These are phyloP conservation scores for Rhynchophorus ferrugineus DNA, from an alignment of 1,140 invertebrate genomes.

Conservation along the genomic window DNA sequence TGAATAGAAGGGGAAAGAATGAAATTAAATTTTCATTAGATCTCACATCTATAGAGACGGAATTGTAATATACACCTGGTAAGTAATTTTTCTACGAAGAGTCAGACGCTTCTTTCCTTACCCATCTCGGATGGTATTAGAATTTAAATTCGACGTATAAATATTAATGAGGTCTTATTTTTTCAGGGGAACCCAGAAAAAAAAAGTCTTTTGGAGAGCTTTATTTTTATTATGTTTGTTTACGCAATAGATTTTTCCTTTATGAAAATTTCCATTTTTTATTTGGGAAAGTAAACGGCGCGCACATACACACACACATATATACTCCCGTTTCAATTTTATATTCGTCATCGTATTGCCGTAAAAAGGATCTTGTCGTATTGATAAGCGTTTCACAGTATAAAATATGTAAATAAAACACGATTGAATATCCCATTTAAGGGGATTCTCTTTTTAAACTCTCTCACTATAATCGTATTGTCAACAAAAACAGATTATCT, in stretches of 20 bases:
- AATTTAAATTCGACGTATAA: conserved; percentile 17
- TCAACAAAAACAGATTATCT: too few relatives aligned
- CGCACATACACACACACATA: not conserved
- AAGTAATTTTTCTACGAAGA: not conserved
- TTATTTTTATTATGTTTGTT: conserved; percentile 15
- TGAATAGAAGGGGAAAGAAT: not conserved
- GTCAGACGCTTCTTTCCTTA: not conserved
- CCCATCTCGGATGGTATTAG: conserved; percentile 3
- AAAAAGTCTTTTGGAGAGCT: conserved; percentile 4
- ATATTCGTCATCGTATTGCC: not conserved
- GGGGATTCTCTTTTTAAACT: too few relatives aligned
- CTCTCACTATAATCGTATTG: too few relatives aligned
- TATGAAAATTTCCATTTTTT: conserved; percentile 15
- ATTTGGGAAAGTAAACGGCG: conserved; percentile 7
- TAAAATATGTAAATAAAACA: not conserved
- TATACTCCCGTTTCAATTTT: conserved; percentile 3
- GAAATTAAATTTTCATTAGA: too few relatives aligned
- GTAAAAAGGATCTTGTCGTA: not conserved
- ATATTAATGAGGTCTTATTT: conserved; percentile 15
- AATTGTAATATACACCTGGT: too few relatives aligned
- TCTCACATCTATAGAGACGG: too few relatives aligned
- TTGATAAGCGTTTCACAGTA: not conserved
- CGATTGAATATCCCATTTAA: not conserved
- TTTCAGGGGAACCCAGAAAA: conserved; percentile 8
- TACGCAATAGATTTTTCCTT: conserved; percentile 13